Evolutionary conservation across 2,888 invertebrate species (phyloP), one percentile per base, ranked within the genome.

Genomic region (Prenolepis imparis): DNA sequence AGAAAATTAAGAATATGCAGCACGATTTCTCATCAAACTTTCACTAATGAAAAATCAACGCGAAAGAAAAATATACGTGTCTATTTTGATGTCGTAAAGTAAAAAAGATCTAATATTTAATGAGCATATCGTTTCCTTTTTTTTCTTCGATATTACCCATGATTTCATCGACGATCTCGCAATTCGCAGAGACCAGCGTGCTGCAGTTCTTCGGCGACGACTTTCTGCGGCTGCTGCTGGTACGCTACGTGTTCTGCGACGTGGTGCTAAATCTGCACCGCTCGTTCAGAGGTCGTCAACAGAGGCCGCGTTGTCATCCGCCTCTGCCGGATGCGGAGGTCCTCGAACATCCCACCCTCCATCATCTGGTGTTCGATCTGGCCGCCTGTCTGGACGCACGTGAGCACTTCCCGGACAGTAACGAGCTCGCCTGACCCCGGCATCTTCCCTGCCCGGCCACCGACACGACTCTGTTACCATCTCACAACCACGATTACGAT

Each of bases 131-230:
- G n/a, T 48, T 59, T 44, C 44, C 36, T 52, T 21, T 55, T 21
- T 44, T 18, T 57, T 21, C 32, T 18, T 12, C 6, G 32, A 44
- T 21, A 41, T 41, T 2, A 15, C 28, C 28, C 15, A 21, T 36
- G 52, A 70, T 12, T 57, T 52, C 18, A 66, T 36, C 32, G 15
- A 32, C 8, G 15, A 68, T 41, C 11, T 73, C 5, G 21, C 39
- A 48, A 77, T 67, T 57, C 66, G 12, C 92, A 95, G 95, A 95
- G 83, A 93, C 91, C 92, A 94, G 95, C 89, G 92, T 95, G 95
- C 95, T 98, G 89, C 97, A 98, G 95, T 99, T 99, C 95, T 97
- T 99, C 95, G 98, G 98, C 61, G 99, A 99, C 95, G 99, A 99
- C 94, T 99, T 99, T 95, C 96, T 99, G 89, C 97, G 99, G 85